phyloP scores from a whole-genome alignment of 2,888 invertebrate species.

The Drosophila kanekoi region DNA sequence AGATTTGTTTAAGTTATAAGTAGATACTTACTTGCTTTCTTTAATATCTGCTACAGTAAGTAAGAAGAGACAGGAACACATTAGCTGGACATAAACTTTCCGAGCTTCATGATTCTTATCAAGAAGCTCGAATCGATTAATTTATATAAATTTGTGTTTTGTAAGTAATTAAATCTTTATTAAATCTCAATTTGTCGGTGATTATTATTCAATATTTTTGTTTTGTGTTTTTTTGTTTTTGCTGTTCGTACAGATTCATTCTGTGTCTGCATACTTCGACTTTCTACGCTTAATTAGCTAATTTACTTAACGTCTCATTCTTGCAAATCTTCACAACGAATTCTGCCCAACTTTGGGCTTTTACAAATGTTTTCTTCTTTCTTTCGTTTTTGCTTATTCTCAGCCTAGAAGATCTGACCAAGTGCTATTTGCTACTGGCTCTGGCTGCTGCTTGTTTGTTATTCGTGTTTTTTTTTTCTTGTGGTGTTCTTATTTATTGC shows the following conservation, averaged over 20 bases:
- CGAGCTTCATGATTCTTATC: too few relatives aligned
- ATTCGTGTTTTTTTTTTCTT: constrained; percentile 22
- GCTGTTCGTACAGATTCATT: constrained; percentile 23
- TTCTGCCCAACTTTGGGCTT: constrained; percentile 23
- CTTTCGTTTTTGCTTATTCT: too few relatives aligned
- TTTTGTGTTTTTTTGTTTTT: constrained; percentile 41
- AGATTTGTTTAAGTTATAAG: too few relatives aligned
- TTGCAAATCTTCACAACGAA: constrained; percentile 51
- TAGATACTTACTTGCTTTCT: too few relatives aligned
- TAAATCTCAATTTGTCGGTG: constrained; percentile 78
- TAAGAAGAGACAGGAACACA: too few relatives aligned
- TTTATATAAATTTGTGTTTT: constrained; percentile 34
- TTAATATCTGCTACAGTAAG: too few relatives aligned
- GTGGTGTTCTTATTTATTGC: constrained; percentile 43
- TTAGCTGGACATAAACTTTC: too few relatives aligned
- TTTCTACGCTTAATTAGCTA: constrained; percentile 54
- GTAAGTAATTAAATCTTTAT: constrained; percentile 79
- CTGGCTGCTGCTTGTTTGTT: constrained; percentile 26
- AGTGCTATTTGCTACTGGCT: constrained; percentile 10
- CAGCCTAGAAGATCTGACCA: constrained; percentile 19
- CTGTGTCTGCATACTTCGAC: constrained; percentile 29
- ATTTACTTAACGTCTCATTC: constrained; percentile 45
- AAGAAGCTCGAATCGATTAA: too few relatives aligned
- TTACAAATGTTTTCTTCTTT: constrained; percentile 37
- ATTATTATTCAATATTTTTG: constrained; percentile 82